Evolutionary conservation across 2,888 invertebrate genomes (phyloP), one percentile per base, ranked within the genome.

Genomic region (Sycophila texana): DNA sequence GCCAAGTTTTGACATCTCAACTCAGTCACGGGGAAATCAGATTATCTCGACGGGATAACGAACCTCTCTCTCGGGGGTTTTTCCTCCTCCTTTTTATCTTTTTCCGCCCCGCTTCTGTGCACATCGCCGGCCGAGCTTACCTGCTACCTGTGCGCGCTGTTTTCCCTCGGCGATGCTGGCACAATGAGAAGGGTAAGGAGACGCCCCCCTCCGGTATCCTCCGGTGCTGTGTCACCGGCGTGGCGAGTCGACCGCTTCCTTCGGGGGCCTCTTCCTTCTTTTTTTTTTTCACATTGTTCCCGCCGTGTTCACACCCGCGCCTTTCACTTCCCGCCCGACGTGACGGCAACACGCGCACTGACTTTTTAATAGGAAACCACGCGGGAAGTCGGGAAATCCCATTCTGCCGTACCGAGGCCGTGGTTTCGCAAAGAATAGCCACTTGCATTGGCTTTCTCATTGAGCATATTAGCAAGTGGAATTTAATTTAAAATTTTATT

Each of bases 1-100:
- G 70, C 20, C 13, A 74, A 85, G 84, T 86, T 86, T 86, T 89
- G 89, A 89, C 87, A 83, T 88, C 88, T 89, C 86, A 88, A 88
- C 88, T 89, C 85, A 86, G 89, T 89, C 87, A 88, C 86, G 86
- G 87, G 87, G 77, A 88, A 88, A 87, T 88, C 85, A 86, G 88
- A 88, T 89, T 88, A 88, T 87, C 88, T 86, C 87, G 18, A 82
- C 83, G 84, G 87, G 86, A 88, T 88, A 87, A 86, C 85, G 79
- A 81, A 85, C 84, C 84, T 83, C 83, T 83, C 81, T 81, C 79
- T 81, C 81, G 10, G 39, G 39, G 39, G 39, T 7, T 39, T 39
- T 39, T 39, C 39, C 39, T 39, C 39, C 39, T 81, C 71, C 74
- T 70, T 76, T 76, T 68, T 55, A 60, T 63, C 63, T 71, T 49